Percentiles rank a stretch among this genome's conserved stretches.
Conservation (phyloP, 2,113 vertebrate species). For the Bubo bubo region DNA sequence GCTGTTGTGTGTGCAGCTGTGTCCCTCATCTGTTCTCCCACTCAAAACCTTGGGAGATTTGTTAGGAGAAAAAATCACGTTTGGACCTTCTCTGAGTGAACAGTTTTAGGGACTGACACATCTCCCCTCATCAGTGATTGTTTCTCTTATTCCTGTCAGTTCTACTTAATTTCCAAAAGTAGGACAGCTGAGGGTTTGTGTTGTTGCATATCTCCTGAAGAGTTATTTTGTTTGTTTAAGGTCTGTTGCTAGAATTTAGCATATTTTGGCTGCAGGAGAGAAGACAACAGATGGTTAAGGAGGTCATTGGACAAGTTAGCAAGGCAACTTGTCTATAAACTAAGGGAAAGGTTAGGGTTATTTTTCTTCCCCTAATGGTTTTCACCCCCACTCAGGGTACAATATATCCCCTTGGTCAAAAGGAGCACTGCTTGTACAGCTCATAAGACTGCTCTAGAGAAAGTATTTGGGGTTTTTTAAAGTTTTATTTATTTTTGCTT, state of each 20-base stretch:
- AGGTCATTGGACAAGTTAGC: background rate
- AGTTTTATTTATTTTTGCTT: background rate
- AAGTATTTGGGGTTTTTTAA: rapidly evolving
- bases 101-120: background rate
- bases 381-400: background rate
- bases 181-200: background rate
- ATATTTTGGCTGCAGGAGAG: background rate
- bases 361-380: background rate
- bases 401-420: background rate
- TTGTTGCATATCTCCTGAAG: background rate
- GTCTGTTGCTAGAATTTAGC: background rate
- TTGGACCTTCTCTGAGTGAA: background rate
- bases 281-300: background rate
- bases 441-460: background rate
- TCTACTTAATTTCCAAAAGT: background rate
- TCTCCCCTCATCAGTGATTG: background rate
- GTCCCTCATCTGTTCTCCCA: background rate
- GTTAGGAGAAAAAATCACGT: background rate
- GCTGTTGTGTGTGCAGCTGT: background rate
- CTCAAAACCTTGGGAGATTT: background rate
- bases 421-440: background rate
- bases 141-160: background rate
- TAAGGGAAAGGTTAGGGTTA: background rate
- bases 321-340: background rate
- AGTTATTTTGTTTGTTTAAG: background rate